These are phyloP conservation scores for Oceanodroma tethys DNA, from an alignment of 2,113 vertebrate species.

Conservation along the genomic window DNA sequence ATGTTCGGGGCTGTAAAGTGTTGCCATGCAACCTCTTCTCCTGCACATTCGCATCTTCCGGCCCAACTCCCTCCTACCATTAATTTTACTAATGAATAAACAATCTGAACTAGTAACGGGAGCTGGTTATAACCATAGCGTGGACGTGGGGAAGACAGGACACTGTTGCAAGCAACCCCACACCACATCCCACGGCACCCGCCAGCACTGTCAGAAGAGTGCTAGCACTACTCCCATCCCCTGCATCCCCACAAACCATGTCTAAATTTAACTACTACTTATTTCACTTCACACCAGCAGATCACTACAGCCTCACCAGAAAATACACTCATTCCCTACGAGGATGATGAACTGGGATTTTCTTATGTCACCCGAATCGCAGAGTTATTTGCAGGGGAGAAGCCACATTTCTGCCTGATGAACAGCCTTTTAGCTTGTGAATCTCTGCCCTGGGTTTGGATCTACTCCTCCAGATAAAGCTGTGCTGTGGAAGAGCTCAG, in stretches of 20 bases:
- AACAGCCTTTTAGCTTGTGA: not conserved
- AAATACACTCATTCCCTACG: not conserved
- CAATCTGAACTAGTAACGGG: not conserved
- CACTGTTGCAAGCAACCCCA: not conserved
- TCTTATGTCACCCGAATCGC: accelerated
- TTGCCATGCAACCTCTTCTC: not conserved
- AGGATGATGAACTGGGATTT: not conserved
- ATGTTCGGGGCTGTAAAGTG: not conserved
- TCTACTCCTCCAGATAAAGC: not conserved
- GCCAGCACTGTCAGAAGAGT: not conserved
- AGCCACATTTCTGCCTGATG: not conserved
- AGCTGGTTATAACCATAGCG: not conserved
- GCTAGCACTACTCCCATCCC: not conserved
- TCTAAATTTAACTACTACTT: not conserved
- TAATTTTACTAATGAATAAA: not conserved
- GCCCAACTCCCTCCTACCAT: not conserved
- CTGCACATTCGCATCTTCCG: not conserved
- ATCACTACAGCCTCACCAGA: not conserved
- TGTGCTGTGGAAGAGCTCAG: not conserved
- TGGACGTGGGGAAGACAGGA: accelerated
- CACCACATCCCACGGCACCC: accelerated
- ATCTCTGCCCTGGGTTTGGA: not conserved
- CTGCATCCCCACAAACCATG: not conserved
- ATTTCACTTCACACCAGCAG: not conserved
- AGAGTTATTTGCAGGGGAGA: not conserved